Base-by-base conservation (phyloP, 1,140 invertebrate genomes). In the Drosophila azteca region DNA sequence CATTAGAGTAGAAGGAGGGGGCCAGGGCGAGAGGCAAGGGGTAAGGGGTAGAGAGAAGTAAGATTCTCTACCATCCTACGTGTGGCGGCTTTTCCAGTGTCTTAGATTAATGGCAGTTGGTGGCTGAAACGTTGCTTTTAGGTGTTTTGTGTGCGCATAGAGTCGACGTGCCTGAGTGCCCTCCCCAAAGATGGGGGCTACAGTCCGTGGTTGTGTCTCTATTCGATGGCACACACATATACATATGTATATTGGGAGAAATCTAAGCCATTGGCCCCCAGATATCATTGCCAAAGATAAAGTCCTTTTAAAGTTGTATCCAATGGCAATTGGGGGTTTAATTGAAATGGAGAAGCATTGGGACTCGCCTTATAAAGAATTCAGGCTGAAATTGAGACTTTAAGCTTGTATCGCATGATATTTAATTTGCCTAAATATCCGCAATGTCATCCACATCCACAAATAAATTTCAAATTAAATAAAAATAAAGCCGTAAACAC, bases 71-170 rank as follows among this genome's bases (percentile, higher is more conserved):
- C n/a, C 46, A 11, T 39, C 35, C 58, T 73, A 64, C 58, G 67
- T 77, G 77, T 53, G 54, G 6, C 48, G 77, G 52, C 70, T 66
- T 43, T 55, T 22, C 57, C 44, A 52, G 55, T 54, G 63, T 48
- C 74, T 74, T 35, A 75, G 74, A 83, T 82, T 78, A 78, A 83
- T 83, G 71, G 77, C 77, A 70, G 76, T 53, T 65, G 55, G 24
- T 50, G 49, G 59, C 46, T 44, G 29, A 60, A 61, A 73, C 53
- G 54, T 45, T 64, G 69, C 41, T 68, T 55, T 82, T 77, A 62
- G 66, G 68, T 64, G 51, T 67, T n/a, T 8, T 68, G 11, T 68
- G 43, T n/a, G 31, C 20, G 20, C 15, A 24, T 43, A 11, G 20
- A 55, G 57, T 22, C 49, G 46, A 82, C 79, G 79, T 82, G 79